Base-by-base conservation (phyloP, 2,888 invertebrate species). In the Pseudococcus jackbeardsleyi region DNA sequence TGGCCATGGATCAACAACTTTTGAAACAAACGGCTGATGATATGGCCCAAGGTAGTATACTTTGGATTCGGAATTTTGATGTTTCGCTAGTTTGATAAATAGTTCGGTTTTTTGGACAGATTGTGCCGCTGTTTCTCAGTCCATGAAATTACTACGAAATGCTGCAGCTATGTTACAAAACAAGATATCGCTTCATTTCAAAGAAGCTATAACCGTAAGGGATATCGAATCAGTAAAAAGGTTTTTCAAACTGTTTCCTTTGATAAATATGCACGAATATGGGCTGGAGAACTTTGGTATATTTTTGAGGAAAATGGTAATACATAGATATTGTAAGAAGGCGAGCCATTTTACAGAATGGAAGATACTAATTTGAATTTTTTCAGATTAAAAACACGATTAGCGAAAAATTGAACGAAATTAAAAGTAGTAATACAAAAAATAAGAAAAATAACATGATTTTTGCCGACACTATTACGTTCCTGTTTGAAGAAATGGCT, bases 161-260 rank as follows among this genome's bases (percentile, higher is more conserved):
- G 96, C 97, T 7, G 95, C 96, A 12, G 93, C 93, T 89, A 95
- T 96, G 91, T 92, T 97, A 84, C 93, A 93, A 90, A 92, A 93
- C 11, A 94, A 96, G 89, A 94, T 97, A 1, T 94, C 94, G 84
- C 94, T 93, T 86, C 95, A 97, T 91, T 98, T 99, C 91, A 97
- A 98, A 90, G 97, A 98, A 91, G 97, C 99, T 6, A 96, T 98
- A 0, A 94, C 94, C 88, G 94, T 94, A 86, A 96, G 96, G 90
- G 98, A 99, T 91, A 93, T 97, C 72, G 96, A 96, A 0, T 96
- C 96, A 0, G 96, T 99, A 22, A 98, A 99, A 91, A 93, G 99
- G 88, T 97, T 99, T 91, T 99, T 99, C 92, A 99, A 99, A 92
- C 95, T 99, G 91, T 99, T 99, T 92, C 99, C 99, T 0, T 93